Conservation (phyloP, 2,113 vertebrate genomes). For the Eudyptes chrysolophus region DNA sequence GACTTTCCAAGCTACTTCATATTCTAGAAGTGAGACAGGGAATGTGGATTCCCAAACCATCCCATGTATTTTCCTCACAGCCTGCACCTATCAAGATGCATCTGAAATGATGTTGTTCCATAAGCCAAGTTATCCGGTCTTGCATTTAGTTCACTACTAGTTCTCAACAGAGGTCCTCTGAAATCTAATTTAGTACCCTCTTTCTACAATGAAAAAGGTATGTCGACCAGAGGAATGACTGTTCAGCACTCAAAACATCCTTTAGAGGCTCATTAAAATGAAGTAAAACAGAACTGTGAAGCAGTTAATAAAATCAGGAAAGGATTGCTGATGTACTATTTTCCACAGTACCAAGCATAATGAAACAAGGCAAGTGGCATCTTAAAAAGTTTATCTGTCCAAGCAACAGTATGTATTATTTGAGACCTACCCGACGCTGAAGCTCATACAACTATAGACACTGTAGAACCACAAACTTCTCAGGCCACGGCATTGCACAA, state of each 20-base stretch:
- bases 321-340: not conserved
- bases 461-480: not conserved
- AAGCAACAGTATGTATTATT: not conserved
- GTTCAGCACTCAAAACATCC: not conserved
- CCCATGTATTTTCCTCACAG: not conserved
- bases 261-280: not conserved
- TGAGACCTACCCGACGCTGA: not conserved
- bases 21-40: not conserved
- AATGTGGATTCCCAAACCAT: not conserved
- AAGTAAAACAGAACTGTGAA: not conserved
- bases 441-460: not conserved
- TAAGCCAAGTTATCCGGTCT: not conserved
- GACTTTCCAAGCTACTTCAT: not conserved
- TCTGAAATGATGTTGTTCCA: not conserved
- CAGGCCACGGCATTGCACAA: not conserved
- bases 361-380: not conserved
- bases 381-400: not conserved
- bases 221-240: not conserved
- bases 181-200: not conserved
- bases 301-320: constrained; percentile 10
- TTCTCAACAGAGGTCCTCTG: not conserved
- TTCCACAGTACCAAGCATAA: not conserved
- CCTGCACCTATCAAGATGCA: not conserved
- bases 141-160: not conserved
- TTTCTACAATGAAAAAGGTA: not conserved